phyloP scores from a whole-genome alignment of 2,888 invertebrate genomes.

The Athalia cordata region DNA sequence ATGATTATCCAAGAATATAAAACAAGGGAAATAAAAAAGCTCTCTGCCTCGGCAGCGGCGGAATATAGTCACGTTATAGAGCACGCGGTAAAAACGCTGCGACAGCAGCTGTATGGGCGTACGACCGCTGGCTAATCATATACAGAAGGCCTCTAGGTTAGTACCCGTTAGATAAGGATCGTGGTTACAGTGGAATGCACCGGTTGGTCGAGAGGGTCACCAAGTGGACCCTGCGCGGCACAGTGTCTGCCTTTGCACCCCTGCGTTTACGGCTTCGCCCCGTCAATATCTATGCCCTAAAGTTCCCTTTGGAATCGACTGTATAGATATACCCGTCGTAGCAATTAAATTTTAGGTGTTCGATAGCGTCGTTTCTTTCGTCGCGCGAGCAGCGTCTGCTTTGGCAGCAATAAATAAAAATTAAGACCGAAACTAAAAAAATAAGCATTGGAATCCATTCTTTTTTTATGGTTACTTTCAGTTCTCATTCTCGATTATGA shows the following conservation, averaged over 20 bases:
- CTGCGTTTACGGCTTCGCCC: neutral
- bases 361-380: conserved; percentile 48
- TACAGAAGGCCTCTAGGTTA: conserved; percentile 42
- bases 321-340: conserved; percentile 44
- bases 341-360: conserved; percentile 57
- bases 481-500: neutral
- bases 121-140: conserved; percentile 44
- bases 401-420: too few species aligned
- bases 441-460: too few species aligned
- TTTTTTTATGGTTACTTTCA: neutral
- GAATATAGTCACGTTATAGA: neutral
- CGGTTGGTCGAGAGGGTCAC: conserved; percentile 44
- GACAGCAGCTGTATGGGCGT: conserved; percentile 44
- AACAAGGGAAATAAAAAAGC: neutral
- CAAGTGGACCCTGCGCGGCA: conserved; percentile 14
- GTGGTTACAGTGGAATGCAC: conserved; percentile 46
- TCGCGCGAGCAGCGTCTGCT: conserved; percentile 3
- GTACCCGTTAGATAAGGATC: conserved; percentile 46
- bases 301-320: conserved; percentile 24
- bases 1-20: neutral
- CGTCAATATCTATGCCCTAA: conserved; percentile 8
- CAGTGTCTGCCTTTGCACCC: neutral
- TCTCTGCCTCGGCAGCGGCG: too few species aligned
- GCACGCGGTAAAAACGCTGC: neutral
- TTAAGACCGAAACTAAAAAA: too few species aligned